A percentile compares a stretch with the other conserved stretches of the same genome.
phyloP scores from a whole-genome alignment of 2,113 vertebrate genomes.

The Microtus richardsoni region DNA sequence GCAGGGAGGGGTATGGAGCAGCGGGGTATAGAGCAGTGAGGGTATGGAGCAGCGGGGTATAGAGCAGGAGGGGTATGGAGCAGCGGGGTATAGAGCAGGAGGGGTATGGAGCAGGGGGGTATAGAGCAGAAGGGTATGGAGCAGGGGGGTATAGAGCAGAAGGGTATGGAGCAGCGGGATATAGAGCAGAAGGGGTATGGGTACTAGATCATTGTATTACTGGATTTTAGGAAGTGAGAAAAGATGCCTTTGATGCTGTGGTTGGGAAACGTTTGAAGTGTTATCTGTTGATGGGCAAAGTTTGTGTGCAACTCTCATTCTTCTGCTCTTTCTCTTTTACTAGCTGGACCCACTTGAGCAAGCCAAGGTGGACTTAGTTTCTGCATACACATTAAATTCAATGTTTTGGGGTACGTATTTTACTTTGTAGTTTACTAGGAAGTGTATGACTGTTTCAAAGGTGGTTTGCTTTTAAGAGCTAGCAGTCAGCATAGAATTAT shows the following conservation, averaged over 20 bases:
- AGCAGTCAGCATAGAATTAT: not conserved
- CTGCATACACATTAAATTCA: conserved; percentile 96
- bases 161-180: too few species aligned
- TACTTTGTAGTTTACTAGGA: conserved; percentile 63
- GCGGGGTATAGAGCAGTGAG: too few species aligned
- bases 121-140: not conserved
- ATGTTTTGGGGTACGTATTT: conserved; percentile 97
- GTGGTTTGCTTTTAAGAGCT: conserved; percentile 55
- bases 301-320: not conserved
- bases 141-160: too few species aligned
- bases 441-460: conserved; percentile 27
- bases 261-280: conserved; percentile 62
- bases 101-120: too few species aligned
- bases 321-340: conserved; percentile 69
- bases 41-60: too few species aligned
- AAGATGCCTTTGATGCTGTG: conserved; percentile 33
- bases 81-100: too few species aligned
- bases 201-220: conserved; percentile 62
- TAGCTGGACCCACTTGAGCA: conserved; percentile 96
- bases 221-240: conserved; percentile 59
- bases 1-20: too few species aligned
- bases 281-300: conserved; percentile 37
- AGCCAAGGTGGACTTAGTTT: conserved; percentile 97
- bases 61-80: too few species aligned
- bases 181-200: too few species aligned